phyloP scores from a whole-genome alignment of 2,797 vertebrate species.

The Craterocephalus amniculus region DNA sequence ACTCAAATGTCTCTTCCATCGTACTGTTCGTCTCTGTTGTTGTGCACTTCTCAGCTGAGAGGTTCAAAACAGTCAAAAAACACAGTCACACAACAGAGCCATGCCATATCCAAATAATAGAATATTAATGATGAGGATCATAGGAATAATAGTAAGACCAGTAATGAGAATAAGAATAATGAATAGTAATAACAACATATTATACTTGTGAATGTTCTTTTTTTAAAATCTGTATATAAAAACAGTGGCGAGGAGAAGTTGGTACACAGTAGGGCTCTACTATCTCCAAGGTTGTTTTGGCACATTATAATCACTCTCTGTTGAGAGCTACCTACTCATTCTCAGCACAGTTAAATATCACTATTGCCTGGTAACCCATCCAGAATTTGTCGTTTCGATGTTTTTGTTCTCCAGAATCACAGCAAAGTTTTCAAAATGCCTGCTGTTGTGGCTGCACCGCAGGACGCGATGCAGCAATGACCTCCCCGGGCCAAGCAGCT shows the following conservation, averaged over 20 bases:
- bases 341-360: slow-evolving; percentile 64
- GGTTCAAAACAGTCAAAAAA: slow-evolving; percentile 87
- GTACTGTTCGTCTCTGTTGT: slow-evolving; percentile 57
- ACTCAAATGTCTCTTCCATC: slow-evolving; percentile 56
- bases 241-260: slow-evolving; percentile 75
- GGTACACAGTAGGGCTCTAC: slow-evolving; percentile 79
- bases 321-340: slow-evolving; percentile 68
- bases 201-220: slow-evolving; percentile 76
- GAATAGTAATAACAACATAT: slow-evolving; percentile 78
- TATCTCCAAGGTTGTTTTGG: slow-evolving; percentile 83
- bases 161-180: slow-evolving; percentile 78
- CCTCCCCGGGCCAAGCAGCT: slow-evolving; percentile 12
- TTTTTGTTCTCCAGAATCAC: slow-evolving; percentile 35
- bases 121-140: slow-evolving; percentile 71
- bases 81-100: slow-evolving; percentile 87
- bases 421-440: slow-evolving; percentile 18
- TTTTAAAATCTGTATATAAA: slow-evolving; percentile 79
- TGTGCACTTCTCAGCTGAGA: slow-evolving; percentile 73
- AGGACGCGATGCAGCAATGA: slow-evolving; percentile 21
- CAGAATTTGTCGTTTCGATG: slow-evolving; percentile 34
- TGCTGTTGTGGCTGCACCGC: slow-evolving; percentile 16
- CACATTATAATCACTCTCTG: slow-evolving; percentile 71
- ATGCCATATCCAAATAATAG: slow-evolving; percentile 86
- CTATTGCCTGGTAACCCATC: slow-evolving; percentile 68
- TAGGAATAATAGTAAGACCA: slow-evolving; percentile 80